These are phyloP conservation scores for Salvelinus alpinus DNA, from an alignment of 2,113 vertebrate species.

Conservation along the genomic window DNA sequence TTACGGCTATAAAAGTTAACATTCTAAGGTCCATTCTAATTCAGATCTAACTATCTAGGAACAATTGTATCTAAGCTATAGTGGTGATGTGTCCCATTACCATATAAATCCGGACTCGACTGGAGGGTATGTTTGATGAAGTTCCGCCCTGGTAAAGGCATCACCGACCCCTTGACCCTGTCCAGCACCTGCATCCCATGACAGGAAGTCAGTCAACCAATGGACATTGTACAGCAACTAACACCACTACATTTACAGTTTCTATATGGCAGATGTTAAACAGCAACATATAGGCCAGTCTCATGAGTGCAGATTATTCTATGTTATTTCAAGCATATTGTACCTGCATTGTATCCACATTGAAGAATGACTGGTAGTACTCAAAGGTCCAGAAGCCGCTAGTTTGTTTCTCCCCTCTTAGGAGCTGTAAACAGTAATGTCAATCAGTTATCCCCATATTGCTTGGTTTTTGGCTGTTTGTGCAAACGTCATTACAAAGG, in stretches of 20 bases:
- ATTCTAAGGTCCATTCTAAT: not conserved
- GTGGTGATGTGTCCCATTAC: slow-evolving; percentile 52
- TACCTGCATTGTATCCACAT: slow-evolving; percentile 86
- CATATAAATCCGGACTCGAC: slow-evolving; percentile 83
- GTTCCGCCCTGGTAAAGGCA: slow-evolving; percentile 81
- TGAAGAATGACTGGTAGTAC: slow-evolving; percentile 87
- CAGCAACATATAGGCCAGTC: not conserved
- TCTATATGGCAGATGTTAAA: not conserved
- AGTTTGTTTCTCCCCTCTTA: slow-evolving; percentile 71
- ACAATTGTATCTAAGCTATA: not conserved
- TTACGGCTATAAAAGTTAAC: too few species aligned
- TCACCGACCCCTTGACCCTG: slow-evolving; percentile 80
- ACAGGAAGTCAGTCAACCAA: not conserved
- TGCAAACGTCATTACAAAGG: not conserved
- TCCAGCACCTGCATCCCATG: slow-evolving; percentile 78
- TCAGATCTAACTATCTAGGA: not conserved
- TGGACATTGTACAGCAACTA: not conserved
- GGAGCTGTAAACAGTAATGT: slow-evolving; percentile 71
- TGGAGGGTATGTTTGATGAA: slow-evolving; percentile 79
- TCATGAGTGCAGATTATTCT: not conserved
- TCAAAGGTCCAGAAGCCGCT: slow-evolving; percentile 85
- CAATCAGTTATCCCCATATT: not conserved
- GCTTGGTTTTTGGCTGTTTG: not conserved
- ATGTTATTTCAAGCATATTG: not conserved
- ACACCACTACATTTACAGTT: not conserved